phyloP scores from a whole-genome alignment of 2,888 invertebrate species.

The Thecophora atra region DNA sequence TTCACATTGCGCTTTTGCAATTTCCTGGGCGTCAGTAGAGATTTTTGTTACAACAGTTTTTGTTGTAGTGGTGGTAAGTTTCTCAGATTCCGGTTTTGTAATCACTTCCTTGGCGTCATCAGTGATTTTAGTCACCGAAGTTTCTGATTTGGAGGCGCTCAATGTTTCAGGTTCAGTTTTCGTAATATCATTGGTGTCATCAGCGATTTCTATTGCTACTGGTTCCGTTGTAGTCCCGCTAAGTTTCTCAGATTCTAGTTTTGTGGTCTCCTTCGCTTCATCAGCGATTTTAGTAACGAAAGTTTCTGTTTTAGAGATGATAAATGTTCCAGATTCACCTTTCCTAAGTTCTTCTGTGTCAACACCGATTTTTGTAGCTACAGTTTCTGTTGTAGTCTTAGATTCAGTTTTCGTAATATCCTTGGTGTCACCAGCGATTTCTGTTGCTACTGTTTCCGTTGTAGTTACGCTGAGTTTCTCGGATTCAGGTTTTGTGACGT shows the following conservation, averaged over 20 bases:
- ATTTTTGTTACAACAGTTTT: slow-evolving; percentile 29
- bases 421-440: background rate
- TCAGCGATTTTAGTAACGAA: slow-evolving; percentile 15
- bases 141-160: background rate
- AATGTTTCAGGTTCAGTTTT: background rate
- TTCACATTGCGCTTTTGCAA: slow-evolving; percentile 24
- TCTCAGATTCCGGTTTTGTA: background rate
- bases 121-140: background rate
- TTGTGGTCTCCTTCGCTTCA: slow-evolving; percentile 49
- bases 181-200: background rate
- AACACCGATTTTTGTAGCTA: background rate
- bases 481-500: too few species aligned
- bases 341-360: slow-evolving; percentile 21
- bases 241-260: slow-evolving; percentile 58
- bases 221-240: slow-evolving; percentile 46
- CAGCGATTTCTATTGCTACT: slow-evolving; percentile 22
- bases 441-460: slow-evolving; percentile 7
- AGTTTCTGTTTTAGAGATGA: slow-evolving; percentile 39
- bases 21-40: slow-evolving; percentile 23
- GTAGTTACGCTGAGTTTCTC: background rate
- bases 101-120: background rate
- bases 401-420: too few species aligned
- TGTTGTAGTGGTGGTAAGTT: background rate
- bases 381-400: background rate
- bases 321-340: slow-evolving; percentile 33